Evolutionary conservation across 2,888 invertebrate genomes (phyloP).

Genomic region (Koerneria pararmatus): DNA sequence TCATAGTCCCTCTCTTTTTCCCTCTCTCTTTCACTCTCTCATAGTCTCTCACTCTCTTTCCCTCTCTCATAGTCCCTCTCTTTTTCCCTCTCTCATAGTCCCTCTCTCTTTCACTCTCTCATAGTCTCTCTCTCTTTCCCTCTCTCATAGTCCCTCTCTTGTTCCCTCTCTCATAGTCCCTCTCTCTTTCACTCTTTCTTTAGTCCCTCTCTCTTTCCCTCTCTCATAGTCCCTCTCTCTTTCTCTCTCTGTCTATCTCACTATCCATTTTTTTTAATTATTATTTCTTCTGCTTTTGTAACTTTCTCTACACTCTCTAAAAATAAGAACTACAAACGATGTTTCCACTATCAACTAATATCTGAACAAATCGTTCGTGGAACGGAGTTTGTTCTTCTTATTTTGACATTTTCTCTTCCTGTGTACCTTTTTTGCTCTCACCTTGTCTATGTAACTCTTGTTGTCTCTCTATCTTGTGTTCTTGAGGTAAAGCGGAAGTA

Average conservation of each 20-base stretch:
- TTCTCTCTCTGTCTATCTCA: background rate
- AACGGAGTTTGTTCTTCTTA: background rate
- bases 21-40: background rate
- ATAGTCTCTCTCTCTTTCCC: background rate
- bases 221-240: background rate
- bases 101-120: background rate
- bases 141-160: background rate
- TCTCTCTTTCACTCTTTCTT: background rate
- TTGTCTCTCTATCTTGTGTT: too few species aligned
- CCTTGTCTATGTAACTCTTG: background rate
- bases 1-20: background rate
- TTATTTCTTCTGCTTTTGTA: background rate
- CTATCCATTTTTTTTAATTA: background rate
- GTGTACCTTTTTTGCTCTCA: background rate
- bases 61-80: conserved; percentile 5
- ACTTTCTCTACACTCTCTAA: background rate
- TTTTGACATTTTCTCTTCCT: background rate
- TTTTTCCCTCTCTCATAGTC: background rate
- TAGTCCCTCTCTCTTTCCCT: background rate
- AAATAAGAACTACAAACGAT: too few species aligned
- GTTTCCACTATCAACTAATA: background rate
- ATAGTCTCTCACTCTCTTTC: background rate
- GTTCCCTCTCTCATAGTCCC: background rate
- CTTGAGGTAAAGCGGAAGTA: too few species aligned
- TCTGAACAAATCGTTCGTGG: background rate